These are phyloP conservation scores for Xanthorhoe designata DNA, from an alignment of 2,888 invertebrate species.

Conservation along the genomic window DNA sequence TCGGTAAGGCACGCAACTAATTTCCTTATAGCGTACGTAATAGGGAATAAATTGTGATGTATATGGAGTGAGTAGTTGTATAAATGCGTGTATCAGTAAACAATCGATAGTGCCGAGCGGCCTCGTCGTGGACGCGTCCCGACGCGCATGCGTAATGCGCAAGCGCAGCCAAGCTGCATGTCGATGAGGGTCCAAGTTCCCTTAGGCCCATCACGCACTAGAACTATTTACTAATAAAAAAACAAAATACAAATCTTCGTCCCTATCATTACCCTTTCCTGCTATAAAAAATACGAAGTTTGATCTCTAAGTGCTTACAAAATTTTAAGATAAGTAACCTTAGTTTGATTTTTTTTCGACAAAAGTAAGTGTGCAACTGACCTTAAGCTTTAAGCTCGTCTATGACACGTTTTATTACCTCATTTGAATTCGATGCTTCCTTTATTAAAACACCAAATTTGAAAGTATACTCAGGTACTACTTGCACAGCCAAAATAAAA, in stretches of 20 bases:
- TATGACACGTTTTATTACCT: slow-evolving; percentile 71
- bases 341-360: not conserved
- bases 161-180: slow-evolving; percentile 68
- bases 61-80: slow-evolving; percentile 56
- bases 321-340: not conserved
- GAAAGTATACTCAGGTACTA: not conserved
- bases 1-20: slow-evolving; percentile 44
- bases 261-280: too few species aligned
- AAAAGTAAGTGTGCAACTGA: slow-evolving; percentile 6
- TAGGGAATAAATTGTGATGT: slow-evolving; percentile 62
- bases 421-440: slow-evolving; percentile 74
- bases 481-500: not conserved
- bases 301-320: not conserved
- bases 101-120: slow-evolving; percentile 70
- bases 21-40: slow-evolving; percentile 55
- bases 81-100: slow-evolving; percentile 69
- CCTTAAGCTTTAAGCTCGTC: slow-evolving; percentile 57
- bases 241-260: not conserved
- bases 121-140: slow-evolving; percentile 61
- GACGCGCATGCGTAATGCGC: slow-evolving; percentile 78
- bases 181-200: slow-evolving; percentile 69
- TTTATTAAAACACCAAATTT: slow-evolving; percentile 54
- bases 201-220: slow-evolving; percentile 37
- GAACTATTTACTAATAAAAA: slow-evolving; percentile 4
- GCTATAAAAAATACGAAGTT: not conserved